Evolutionary conservation across 2,797 vertebrate genomes (phyloP).

Genomic region (Eulemur rubriventer): DNA sequence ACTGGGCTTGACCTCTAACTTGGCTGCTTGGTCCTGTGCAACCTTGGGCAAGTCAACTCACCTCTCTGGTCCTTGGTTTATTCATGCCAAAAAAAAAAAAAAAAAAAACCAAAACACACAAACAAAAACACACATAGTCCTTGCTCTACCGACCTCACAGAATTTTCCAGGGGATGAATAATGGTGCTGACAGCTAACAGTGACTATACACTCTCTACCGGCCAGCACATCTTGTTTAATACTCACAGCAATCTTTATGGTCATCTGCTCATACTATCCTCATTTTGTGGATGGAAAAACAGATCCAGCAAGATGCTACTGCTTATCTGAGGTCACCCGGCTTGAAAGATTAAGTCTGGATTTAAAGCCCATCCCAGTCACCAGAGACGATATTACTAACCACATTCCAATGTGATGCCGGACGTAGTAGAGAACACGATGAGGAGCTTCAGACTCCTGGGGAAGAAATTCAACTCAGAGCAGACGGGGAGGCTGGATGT

Average conservation of each 20-base stretch:
- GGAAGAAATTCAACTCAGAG: background rate
- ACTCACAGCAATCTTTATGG: background rate
- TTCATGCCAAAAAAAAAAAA: background rate
- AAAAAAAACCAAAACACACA: too few species aligned
- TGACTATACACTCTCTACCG: too few species aligned
- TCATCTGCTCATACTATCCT: background rate
- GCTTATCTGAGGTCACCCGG: background rate
- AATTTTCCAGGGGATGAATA: background rate
- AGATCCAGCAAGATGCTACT: background rate
- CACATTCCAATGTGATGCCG: background rate
- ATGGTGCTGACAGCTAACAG: background rate
- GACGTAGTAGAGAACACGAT: background rate
- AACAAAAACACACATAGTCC: background rate
- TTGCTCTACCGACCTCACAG: background rate
- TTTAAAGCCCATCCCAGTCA: background rate
- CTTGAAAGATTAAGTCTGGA: slow-evolving; percentile 5
- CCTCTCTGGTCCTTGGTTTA: background rate
- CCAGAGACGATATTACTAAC: background rate
- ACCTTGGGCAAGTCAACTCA: background rate
- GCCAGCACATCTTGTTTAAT: background rate
- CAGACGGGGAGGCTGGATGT: background rate
- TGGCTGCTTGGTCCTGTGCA: background rate
- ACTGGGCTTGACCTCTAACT: background rate
- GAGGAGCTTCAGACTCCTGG: background rate
- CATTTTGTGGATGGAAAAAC: background rate